phyloP scores from a whole-genome alignment of 2,113 vertebrate genomes.

The Actenoides hombroni region DNA sequence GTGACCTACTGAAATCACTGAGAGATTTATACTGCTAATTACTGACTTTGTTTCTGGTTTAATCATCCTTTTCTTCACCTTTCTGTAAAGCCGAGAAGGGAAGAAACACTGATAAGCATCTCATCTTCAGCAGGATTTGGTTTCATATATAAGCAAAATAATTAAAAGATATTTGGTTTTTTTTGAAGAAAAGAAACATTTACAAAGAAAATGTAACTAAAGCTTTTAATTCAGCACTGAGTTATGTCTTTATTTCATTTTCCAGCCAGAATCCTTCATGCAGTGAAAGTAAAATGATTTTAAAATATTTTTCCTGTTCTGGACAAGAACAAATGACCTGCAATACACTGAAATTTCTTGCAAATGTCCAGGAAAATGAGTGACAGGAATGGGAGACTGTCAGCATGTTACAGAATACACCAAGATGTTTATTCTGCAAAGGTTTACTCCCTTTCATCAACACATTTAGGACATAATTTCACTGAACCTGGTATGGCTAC shows the following conservation, averaged over 20 bases:
- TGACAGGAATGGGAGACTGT: background rate
- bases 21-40: slow-evolving; percentile 82
- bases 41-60: slow-evolving; percentile 73
- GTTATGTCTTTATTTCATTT: background rate
- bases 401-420: background rate
- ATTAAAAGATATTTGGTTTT: background rate
- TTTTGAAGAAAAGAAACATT: background rate
- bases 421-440: background rate
- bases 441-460: background rate
- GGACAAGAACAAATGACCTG: background rate
- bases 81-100: slow-evolving; percentile 28
- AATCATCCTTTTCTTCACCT: slow-evolving; percentile 76
- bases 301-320: background rate
- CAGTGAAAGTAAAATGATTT: background rate
- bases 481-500: background rate
- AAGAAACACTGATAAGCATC: slow-evolving; percentile 21
- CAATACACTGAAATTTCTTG: background rate
- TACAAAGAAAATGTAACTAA: background rate
- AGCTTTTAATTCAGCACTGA: background rate
- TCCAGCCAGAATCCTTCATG: background rate
- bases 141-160: background rate
- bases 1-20: slow-evolving; percentile 78
- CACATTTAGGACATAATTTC: background rate
- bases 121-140: background rate
- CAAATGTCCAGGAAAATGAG: background rate